Evolutionary conservation across 2,888 invertebrate genomes (phyloP).

Genomic region (Sphecodes monilicornis): DNA sequence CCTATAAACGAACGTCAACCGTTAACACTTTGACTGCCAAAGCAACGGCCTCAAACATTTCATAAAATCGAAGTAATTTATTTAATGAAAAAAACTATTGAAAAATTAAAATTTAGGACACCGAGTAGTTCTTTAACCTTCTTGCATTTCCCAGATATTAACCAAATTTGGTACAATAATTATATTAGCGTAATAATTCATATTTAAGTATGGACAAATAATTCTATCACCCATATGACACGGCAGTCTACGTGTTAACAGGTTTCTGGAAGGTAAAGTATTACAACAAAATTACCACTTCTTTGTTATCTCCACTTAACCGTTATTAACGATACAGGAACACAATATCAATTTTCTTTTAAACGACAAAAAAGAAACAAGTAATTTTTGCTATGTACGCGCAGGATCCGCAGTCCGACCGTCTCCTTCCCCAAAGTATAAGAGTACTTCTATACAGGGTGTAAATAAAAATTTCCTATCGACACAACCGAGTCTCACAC

Average conservation of each 20-base stretch:
- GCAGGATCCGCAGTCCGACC: not conserved
- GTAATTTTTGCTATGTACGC: not conserved
- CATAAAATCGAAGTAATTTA: no score
- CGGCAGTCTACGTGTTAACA: no score
- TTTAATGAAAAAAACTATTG: no score
- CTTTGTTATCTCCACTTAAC: not conserved
- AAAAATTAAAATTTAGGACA: no score
- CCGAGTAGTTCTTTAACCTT: no score
- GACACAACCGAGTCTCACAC: not conserved
- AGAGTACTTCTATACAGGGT: not conserved
- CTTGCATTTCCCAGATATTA: no score
- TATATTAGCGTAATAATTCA: no score
- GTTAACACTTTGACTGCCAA: no score
- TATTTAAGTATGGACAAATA: no score
- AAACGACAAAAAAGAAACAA: not conserved
- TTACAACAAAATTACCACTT: not conserved
- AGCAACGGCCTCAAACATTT: no score
- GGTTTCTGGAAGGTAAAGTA: not conserved
- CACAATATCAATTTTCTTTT: not conserved
- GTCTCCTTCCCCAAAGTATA: not conserved
- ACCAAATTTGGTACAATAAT: no score
- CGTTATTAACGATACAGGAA: not conserved
- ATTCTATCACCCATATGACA: no score
- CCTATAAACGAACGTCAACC: not conserved
- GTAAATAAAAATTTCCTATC: not conserved